phyloP scores from a whole-genome alignment of 2,888 invertebrate genomes.

The Congeria kusceri region DNA sequence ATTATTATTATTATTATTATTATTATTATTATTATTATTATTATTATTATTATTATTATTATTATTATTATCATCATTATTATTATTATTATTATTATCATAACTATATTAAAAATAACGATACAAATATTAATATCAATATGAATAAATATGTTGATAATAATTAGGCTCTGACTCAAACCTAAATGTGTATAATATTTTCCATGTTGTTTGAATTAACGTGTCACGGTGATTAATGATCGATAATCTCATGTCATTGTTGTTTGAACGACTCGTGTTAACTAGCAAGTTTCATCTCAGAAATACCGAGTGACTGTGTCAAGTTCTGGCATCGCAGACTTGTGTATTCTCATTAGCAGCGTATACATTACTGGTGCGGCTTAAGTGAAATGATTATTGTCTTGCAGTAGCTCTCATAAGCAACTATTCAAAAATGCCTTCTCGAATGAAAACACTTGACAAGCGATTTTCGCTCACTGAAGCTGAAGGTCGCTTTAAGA shows the following conservation, averaged over 20 bases:
- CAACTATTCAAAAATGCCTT: slow-evolving; percentile 34
- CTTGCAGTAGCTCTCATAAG: slow-evolving; percentile 16
- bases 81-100: too few species aligned
- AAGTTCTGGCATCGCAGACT: slow-evolving; percentile 15
- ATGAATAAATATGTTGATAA: too few species aligned
- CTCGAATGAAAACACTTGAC: slow-evolving; percentile 35
- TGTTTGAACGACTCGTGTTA: slow-evolving; percentile 38
- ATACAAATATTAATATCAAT: too few species aligned
- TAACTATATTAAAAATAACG: too few species aligned
- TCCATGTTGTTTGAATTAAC: not conserved
- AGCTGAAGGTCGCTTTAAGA: slow-evolving; percentile 67
- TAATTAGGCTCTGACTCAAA: not conserved
- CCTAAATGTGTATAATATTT: not conserved
- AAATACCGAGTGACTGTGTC: slow-evolving; percentile 12
- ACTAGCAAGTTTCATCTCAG: slow-evolving; percentile 39
- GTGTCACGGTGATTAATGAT: slow-evolving; percentile 19
- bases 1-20: too few species aligned
- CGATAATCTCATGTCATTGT: slow-evolving; percentile 28
- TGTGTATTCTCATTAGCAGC: slow-evolving; percentile 3
- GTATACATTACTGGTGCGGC: slow-evolving; percentile 9
- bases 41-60: too few species aligned
- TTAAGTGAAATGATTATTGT: slow-evolving; percentile 3
- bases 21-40: too few species aligned
- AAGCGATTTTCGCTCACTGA: slow-evolving; percentile 41
- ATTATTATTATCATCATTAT: too few species aligned